Evolutionary conservation across 2,888 invertebrate genomes (phyloP), one percentile per base, ranked within the genome.

Genomic region (Netelia virgata): DNA sequence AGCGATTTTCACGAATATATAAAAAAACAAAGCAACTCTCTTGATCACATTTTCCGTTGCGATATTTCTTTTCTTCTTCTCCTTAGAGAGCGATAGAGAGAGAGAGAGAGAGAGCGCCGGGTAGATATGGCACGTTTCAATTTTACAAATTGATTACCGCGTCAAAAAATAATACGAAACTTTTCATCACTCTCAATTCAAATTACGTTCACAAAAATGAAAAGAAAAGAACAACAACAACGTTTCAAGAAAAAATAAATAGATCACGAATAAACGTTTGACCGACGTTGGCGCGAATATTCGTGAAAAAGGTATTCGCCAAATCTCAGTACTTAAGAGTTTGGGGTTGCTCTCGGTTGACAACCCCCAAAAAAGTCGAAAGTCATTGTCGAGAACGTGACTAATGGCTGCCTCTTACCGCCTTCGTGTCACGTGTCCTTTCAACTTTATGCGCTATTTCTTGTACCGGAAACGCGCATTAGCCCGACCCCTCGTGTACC

Each of bases 61-160:
- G 36, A 36, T 36, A 36, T 36, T 36, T 6, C 3, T 36, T 36
- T 36, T 36, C 0, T 8, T 8, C 36, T 74, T 53, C 61, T 66
- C 68, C 66, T 28, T 66, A 73, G 41, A 43, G 83, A 82, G 75
- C 57, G 76, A 50, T 63, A 57, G 53, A 66, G 66, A 63, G 41
- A 23, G 50, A 61, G 63, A 55, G 64, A 73, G 78, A 90, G 90
- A 91, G 90, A 91, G 90, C 91, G 90, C 90, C 88, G 90, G 91
- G 91, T 89, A 89, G 82, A 69, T 82, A 78, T 78, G 72, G 72
- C 64, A 50, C 11, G 3, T 64, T 64, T 64, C 20, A 6, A 14
- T 47, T 47, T 47, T 14, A 47, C 47, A 47, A 47, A 47, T 14
- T 47, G 10, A 47, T 47, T 10, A 47, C 11, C 14, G 10, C 14